Conservation (phyloP, 2,888 invertebrate species). For the Blastobasis adustella region DNA sequence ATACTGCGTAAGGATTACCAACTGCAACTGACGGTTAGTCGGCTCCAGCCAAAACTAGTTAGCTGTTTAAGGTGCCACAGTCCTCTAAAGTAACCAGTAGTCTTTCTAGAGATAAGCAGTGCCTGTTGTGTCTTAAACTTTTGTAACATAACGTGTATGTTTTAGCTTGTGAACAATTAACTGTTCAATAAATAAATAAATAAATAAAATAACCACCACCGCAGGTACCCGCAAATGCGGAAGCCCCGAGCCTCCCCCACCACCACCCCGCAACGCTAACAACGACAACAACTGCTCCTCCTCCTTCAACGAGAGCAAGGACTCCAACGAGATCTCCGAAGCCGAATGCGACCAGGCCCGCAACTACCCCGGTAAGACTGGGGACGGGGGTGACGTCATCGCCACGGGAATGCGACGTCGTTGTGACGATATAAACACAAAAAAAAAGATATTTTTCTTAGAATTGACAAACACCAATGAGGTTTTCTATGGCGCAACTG, state of each 20-base stretch:
- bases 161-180: too few species aligned
- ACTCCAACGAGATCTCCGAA: constrained; percentile 95
- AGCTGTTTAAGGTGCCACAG: too few species aligned
- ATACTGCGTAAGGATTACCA: too few species aligned
- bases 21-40: too few species aligned
- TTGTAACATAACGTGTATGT: too few species aligned
- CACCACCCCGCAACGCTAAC: constrained; percentile 89
- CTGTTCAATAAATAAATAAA: too few species aligned
- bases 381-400: not conserved
- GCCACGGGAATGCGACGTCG: constrained; percentile 12
- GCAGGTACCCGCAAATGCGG: constrained; percentile 61
- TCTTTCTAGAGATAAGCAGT: too few species aligned
- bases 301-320: constrained; percentile 93
- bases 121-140: too few species aligned
- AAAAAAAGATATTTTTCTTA: not conserved
- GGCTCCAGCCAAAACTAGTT: too few species aligned
- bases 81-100: too few species aligned
- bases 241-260: constrained; percentile 79
- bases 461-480: not conserved
- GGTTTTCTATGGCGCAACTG: too few species aligned
- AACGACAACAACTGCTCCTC: constrained; percentile 85
- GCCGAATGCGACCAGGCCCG: constrained; percentile 93
- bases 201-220: too few species aligned
- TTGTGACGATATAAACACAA: not conserved
- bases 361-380: constrained; percentile 84